Evolutionary conservation across 2,797 vertebrate genomes (phyloP).

Genomic region (Hephaestus fuliginosus): DNA sequence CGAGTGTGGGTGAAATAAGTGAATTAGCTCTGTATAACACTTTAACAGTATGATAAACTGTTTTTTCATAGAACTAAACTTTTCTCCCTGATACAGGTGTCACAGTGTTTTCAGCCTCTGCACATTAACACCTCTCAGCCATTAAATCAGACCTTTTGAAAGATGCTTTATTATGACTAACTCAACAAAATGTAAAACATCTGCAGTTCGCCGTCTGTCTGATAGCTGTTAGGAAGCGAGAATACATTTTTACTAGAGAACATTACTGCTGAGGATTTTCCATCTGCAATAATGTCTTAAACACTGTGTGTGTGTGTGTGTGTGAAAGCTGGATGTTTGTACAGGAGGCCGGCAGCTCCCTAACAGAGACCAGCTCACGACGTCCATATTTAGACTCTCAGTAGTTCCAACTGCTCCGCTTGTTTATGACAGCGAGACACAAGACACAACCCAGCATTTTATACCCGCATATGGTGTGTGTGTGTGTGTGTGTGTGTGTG

Average conservation of each 20-base stretch:
- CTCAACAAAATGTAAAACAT: constrained; percentile 7
- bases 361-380: constrained; percentile 62
- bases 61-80: neutral
- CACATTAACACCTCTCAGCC: neutral
- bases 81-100: neutral
- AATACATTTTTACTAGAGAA: constrained; percentile 28
- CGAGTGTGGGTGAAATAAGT: neutral
- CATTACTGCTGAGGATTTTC: constrained; percentile 39
- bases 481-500: constrained; percentile 33
- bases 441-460: constrained; percentile 57
- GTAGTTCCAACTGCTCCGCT: constrained; percentile 42
- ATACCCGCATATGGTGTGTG: constrained; percentile 69
- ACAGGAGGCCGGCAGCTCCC: constrained; percentile 54
- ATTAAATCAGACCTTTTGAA: neutral
- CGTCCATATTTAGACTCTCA: constrained; percentile 77
- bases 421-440: constrained; percentile 64
- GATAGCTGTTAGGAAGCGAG: neutral
- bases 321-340: constrained; percentile 62
- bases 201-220: neutral
- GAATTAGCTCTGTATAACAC: neutral
- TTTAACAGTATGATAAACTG: neutral
- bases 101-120: neutral
- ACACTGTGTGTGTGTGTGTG: constrained; percentile 36
- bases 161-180: neutral
- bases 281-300: constrained; percentile 15